Percentiles rank a stretch among this genome's conserved stretches.
Conservation (phyloP, 2,113 vertebrate genomes). For the Dipodomys spectabilis region DNA sequence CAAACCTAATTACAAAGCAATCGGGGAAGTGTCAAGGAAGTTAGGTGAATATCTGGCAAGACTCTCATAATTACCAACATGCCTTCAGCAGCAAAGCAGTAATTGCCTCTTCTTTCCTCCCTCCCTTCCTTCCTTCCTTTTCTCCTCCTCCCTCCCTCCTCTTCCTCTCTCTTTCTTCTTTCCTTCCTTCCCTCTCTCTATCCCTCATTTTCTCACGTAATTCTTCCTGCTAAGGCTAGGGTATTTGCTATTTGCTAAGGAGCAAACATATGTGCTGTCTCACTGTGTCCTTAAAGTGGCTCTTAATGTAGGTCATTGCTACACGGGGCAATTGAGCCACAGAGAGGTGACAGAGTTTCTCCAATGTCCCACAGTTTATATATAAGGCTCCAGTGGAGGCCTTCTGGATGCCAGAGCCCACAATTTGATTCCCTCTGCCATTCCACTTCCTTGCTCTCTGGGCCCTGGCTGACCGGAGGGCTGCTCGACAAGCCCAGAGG, state of each 20-base stretch:
- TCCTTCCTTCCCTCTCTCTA: not conserved
- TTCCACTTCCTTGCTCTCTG: not conserved
- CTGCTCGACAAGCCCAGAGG: not conserved
- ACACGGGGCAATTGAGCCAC: not conserved
- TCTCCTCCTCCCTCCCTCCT: not conserved
- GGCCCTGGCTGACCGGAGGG: not conserved
- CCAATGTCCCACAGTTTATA: not conserved
- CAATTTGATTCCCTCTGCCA: not conserved
- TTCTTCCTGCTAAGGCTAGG: no score
- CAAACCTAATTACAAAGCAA: not conserved
- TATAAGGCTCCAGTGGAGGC: not conserved
- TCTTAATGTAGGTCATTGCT: not conserved
- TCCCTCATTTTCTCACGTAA: no score
- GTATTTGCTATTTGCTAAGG: not conserved
- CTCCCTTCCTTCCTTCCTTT: not conserved
- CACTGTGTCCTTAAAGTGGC: not conserved
- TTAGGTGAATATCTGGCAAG: no score
- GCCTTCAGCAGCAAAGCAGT: not conserved
- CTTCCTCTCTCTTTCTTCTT: no score
- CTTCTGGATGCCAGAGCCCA: not conserved
- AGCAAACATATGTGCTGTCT: not conserved
- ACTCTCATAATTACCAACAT: not conserved
- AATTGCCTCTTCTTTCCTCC: not conserved
- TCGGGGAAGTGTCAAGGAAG: no score
- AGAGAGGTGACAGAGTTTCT: not conserved